phyloP scores from a whole-genome alignment of 2,797 vertebrate genomes.

The Columba guinea region DNA sequence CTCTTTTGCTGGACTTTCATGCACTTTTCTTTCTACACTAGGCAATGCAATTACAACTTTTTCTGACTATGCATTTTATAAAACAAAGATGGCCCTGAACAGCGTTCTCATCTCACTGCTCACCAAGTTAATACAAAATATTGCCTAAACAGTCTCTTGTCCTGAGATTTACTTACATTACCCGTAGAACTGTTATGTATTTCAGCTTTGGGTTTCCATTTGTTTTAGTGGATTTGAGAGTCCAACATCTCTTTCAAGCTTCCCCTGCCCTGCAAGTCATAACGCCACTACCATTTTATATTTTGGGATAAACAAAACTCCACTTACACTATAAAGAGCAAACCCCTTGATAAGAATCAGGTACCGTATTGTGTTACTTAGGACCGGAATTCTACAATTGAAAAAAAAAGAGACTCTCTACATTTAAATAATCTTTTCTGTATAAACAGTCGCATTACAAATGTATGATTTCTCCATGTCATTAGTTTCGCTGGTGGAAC shows the following conservation, averaged over 20 bases:
- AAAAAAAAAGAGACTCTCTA: not conserved
- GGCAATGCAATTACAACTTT: not conserved
- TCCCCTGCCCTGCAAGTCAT: not conserved
- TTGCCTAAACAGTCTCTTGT: not conserved
- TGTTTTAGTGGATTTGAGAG: no score
- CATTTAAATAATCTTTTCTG: not conserved
- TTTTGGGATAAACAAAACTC: not conserved
- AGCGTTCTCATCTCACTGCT: not conserved
- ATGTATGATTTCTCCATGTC: not conserved
- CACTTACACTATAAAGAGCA: not conserved
- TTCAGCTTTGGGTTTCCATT: not conserved
- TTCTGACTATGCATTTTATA: not conserved
- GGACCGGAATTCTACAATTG: not conserved
- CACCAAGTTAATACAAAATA: accelerated
- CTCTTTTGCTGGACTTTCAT: not conserved
- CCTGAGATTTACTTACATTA: not conserved
- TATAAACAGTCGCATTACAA: not conserved
- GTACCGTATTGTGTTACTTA: not conserved
- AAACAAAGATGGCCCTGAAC: not conserved
- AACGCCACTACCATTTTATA: not conserved
- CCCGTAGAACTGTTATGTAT: not conserved
- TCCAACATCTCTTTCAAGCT: not conserved
- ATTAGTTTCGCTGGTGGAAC: not conserved
- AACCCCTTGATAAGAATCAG: not conserved
- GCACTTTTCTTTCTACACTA: not conserved